These are phyloP conservation scores for Arremon aurantiirostris DNA, from an alignment of 2,797 vertebrate genomes.

Conservation along the genomic window DNA sequence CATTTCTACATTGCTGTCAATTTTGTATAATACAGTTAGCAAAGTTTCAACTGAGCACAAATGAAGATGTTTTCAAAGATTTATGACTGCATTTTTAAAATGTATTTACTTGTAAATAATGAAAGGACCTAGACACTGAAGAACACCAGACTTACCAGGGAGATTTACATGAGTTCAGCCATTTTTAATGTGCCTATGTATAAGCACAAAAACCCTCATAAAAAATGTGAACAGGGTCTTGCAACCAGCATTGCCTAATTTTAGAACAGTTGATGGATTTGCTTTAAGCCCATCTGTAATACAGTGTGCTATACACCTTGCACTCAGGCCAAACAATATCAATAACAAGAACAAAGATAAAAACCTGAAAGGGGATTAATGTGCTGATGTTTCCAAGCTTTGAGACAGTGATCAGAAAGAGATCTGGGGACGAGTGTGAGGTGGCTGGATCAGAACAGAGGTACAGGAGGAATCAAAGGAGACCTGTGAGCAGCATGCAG, in stretches of 20 bases:
- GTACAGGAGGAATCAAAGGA: neutral
- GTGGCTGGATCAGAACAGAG: neutral
- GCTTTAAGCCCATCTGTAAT: neutral
- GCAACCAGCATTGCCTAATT: neutral
- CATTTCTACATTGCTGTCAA: neutral
- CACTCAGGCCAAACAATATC: slow-evolving; percentile 35
- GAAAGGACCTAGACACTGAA: slow-evolving; percentile 54
- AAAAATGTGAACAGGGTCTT: neutral
- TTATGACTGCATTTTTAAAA: slow-evolving; percentile 63
- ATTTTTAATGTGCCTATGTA: slow-evolving; percentile 52
- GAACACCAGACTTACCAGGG: slow-evolving; percentile 29
- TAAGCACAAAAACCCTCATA: slow-evolving; percentile 28
- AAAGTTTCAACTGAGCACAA: slow-evolving; percentile 51
- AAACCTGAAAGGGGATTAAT: slow-evolving; percentile 39
- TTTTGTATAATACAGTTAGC: slow-evolving; percentile 16
- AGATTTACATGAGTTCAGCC: slow-evolving; percentile 67
- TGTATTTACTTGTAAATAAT: slow-evolving; percentile 71
- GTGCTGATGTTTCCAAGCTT: slow-evolving; percentile 42
- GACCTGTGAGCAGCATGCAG: neutral
- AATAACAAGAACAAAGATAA: slow-evolving; percentile 41
- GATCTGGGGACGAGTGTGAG: neutral
- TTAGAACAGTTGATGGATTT: slow-evolving; percentile 24
- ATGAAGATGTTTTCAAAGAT: slow-evolving; percentile 58
- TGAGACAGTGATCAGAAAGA: slow-evolving; percentile 7
- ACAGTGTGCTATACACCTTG: neutral